These are phyloP conservation scores for Drosophila anomelani DNA, from an alignment of 2,888 invertebrate species.

Conservation along the genomic window DNA sequence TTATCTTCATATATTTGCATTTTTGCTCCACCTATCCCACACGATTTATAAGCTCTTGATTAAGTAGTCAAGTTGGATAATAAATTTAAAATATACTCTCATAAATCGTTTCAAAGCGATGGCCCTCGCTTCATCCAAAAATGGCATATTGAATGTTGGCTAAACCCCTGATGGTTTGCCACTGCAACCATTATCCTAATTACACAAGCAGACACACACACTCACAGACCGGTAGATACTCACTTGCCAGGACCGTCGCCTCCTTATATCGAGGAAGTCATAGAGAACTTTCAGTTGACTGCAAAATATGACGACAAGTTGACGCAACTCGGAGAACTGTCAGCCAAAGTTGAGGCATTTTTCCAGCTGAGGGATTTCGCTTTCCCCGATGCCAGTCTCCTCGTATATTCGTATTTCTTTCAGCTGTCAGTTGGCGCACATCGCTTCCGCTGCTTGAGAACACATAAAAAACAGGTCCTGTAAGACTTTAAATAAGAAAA, in stretches of 20 bases:
- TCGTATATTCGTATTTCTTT: constrained; percentile 32
- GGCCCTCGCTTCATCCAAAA: constrained; percentile 2
- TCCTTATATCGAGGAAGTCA: constrained; percentile 40
- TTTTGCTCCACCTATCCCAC: background rate
- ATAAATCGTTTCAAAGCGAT: constrained; percentile 17
- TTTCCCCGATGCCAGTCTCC: constrained; percentile 24
- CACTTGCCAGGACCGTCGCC: constrained; percentile 20
- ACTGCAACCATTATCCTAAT: constrained; percentile 43
- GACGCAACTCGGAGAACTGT: constrained; percentile 49
- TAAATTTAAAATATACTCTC: constrained; percentile 10
- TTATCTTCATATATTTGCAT: background rate
- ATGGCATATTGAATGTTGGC: constrained; percentile 20
- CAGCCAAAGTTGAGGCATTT: constrained; percentile 60
- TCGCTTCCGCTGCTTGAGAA: constrained; percentile 66
- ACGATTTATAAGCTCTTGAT: background rate
- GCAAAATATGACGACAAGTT: constrained; percentile 67
- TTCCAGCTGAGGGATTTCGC: constrained; percentile 60
- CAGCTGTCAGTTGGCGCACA: constrained; percentile 63
- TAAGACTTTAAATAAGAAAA: background rate
- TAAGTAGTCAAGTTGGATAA: background rate
- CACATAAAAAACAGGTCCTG: background rate
- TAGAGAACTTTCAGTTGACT: constrained; percentile 40
- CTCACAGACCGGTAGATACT: constrained; percentile 4
- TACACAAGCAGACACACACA: constrained; percentile 25
- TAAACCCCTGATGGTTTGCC: constrained; percentile 24